Conservation (phyloP, 1,140 invertebrate species). For the Drosophila paulistorum region DNA sequence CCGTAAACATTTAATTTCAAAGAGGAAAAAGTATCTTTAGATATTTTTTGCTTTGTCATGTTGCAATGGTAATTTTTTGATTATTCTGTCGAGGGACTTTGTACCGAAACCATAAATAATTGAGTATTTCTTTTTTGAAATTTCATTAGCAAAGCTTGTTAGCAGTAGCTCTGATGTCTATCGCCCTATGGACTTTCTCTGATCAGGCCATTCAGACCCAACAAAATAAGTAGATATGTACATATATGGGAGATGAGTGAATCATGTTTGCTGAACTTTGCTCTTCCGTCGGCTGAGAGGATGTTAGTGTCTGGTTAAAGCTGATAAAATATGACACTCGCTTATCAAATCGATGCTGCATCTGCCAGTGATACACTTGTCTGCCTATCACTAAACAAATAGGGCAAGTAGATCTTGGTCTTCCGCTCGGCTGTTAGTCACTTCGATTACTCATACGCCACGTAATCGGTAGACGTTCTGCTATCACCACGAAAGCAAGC, state of each 20-base stretch:
- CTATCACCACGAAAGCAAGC: background rate
- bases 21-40: background rate
- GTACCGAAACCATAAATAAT: background rate
- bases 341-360: constrained; percentile 13
- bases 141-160: constrained; percentile 7
- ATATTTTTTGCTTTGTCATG: background rate
- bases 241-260: background rate
- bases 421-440: constrained; percentile 35
- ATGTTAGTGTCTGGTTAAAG: background rate
- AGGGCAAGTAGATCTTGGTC: constrained; percentile 11
- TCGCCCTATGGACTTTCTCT: background rate
- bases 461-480: constrained; percentile 44
- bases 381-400: constrained; percentile 5
- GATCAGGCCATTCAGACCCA: background rate
- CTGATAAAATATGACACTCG: background rate
- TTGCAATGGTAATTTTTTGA: background rate
- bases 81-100: background rate
- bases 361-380: background rate
- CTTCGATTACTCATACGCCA: constrained; percentile 71
- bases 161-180: background rate
- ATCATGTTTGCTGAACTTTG: background rate
- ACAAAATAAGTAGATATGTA: background rate
- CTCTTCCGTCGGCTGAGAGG: constrained; percentile 1
- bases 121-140: background rate
- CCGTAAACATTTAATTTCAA: too few species aligned